Percentiles rank a stretch among this genome's conserved stretches.
phyloP scores from a whole-genome alignment of 2,113 vertebrate species.

The Oncorhynchus mykiss region DNA sequence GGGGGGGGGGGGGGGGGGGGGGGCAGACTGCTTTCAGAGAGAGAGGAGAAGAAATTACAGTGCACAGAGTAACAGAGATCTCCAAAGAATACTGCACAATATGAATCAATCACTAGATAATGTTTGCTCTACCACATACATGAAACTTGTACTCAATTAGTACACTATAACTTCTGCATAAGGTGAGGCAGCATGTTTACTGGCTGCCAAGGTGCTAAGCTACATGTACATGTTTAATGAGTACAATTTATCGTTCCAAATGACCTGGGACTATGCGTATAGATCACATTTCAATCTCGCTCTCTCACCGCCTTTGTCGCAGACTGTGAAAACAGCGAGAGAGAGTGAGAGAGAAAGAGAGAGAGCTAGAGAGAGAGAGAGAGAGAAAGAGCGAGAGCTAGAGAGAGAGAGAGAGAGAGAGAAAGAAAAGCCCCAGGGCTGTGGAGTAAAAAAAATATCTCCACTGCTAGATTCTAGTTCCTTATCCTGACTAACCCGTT shows the following conservation, averaged over 20 bases:
- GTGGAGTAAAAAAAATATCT: conserved; percentile 21
- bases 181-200: neutral
- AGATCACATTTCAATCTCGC: conserved; percentile 44
- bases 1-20: neutral
- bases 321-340: neutral
- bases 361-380: too few relatives aligned
- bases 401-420: conserved; percentile 19
- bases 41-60: conserved; percentile 43
- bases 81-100: conserved; percentile 38
- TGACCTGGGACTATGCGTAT: conserved; percentile 39
- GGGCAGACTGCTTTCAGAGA: neutral
- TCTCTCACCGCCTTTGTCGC: conserved; percentile 38
- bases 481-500: conserved; percentile 73
- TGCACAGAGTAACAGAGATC: conserved; percentile 37
- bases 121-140: conserved; percentile 42
- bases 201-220: neutral
- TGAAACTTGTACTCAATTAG: conserved; percentile 46
- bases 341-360: neutral
- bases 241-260: conserved; percentile 31
- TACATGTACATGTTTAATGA: conserved; percentile 35
- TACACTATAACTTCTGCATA: conserved; percentile 21
- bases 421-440: conserved; percentile 35
- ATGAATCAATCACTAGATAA: conserved; percentile 53
- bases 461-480: conserved; percentile 59
- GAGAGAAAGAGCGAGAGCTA: too few relatives aligned